Conservation (phyloP, 2,797 vertebrate genomes). For the Alcedo atthis region DNA sequence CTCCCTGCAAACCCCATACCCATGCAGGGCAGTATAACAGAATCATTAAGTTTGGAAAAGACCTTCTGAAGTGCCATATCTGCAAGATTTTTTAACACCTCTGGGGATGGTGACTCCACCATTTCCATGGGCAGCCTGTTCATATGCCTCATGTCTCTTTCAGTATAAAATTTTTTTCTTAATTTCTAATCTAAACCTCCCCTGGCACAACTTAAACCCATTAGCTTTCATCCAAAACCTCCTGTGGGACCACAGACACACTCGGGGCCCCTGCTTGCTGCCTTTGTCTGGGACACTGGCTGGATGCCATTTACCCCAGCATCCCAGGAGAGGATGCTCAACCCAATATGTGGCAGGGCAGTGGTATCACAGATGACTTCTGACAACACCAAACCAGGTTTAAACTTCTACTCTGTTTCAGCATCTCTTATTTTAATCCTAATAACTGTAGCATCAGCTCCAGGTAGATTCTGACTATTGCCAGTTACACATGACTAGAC, state of each 20-base stretch:
- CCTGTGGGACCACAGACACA: neutral
- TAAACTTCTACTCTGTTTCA: neutral
- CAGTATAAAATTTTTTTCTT: too few relatives aligned
- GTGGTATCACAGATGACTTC: neutral
- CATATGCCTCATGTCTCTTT: too few relatives aligned
- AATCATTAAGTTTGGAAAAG: too few relatives aligned
- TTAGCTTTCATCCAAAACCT: too few relatives aligned
- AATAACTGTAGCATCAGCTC: neutral
- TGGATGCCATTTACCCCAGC: rapidly evolving
- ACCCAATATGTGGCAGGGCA: neutral
- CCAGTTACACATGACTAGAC: neutral
- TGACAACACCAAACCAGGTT: neutral
- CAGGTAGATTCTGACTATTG: neutral
- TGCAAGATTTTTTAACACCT: too few relatives aligned
- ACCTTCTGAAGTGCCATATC: too few relatives aligned
- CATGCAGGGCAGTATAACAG: neutral
- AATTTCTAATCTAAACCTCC: too few relatives aligned
- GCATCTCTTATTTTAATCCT: neutral
- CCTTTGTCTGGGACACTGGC: rapidly evolving
- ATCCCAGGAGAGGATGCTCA: rapidly evolving
- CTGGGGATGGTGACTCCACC: too few relatives aligned
- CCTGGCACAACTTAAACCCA: too few relatives aligned
- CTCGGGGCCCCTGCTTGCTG: neutral
- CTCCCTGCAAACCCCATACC: rapidly evolving
- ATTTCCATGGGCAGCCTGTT: too few relatives aligned